Base-by-base conservation (phyloP, 2,888 invertebrate genomes). In the Crepidodera aurea region DNA sequence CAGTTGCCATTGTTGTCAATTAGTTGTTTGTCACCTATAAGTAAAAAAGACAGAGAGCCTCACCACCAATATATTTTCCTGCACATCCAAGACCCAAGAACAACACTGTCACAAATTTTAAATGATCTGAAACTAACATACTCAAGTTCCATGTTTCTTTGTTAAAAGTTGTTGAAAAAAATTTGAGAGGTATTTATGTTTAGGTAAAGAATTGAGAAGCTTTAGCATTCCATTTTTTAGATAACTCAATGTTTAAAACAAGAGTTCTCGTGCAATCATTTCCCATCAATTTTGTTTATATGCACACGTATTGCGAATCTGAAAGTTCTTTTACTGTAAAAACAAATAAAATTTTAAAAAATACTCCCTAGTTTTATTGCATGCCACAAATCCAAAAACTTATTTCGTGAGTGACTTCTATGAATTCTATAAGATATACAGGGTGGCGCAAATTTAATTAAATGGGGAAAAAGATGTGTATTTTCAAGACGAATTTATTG, bases 261-360 rank as follows among this genome's bases (percentile, higher is more conserved):
- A 39, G 55, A 70, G 71, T 71, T 69, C 69, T 66, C 40, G 70
- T 74, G 71, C 74, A 74, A 75, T 73, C 72, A 72, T 74, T 57
- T 50, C 48, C 48, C 57, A 50, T 39, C 54, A 19, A 18, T 54
- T 32, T 68, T 58, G 27, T 48, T 53, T 62, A 60, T 44, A 39
- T 65, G 59, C 48, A 63, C 54, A 58, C 62, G 48, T 42, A 60
- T 59, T 65, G 57, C 58, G 64, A 62, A 65, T 63, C 63, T 66
- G 56, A 60, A 50, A 15, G 34, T 51, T 62, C 51, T 60, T 62
- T 60, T 65, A 58, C 60, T 66, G 66, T 68, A 62, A 67, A 61
- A 60, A 56, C 27, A 56, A 63, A 63, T 63, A 63, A 63, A 63
- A 51, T 55, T 62, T 51, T 32, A 59, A 63, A 63, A 40, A 40